Base-by-base conservation (phyloP, 1,140 invertebrate genomes). In the Steinernema feltiae region DNA sequence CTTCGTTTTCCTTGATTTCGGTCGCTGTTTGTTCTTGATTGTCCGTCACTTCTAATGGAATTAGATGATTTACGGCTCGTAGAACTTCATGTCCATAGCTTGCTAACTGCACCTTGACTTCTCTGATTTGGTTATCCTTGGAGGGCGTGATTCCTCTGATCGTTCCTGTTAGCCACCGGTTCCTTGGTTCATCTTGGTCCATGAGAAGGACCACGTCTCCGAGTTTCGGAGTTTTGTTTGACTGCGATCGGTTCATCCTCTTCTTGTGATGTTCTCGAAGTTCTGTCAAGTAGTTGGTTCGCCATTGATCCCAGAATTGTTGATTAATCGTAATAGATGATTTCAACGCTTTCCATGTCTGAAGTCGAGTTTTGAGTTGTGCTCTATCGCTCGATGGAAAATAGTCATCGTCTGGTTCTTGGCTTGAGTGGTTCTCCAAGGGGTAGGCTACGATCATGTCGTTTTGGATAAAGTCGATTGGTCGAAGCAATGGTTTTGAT, bases 391-490 rank as follows among this genome's bases (percentile, higher is more conserved):
- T 27, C 7, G 53, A 27, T 17, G 53, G 24, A 27, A 63, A 12
- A 21, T 63, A 63, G 24, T 63, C 53, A n/a, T 63, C 53, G 41
- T 46, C 41, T 46, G 41, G 41, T 63, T 63, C 53, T 27, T 17
- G 53, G 24, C 24, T 27, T 12, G 53, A 17, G 24, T 63, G 15
- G 53, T 63, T 63, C 24, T 63, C 53, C 12, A 27, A 15, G 7
- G 53, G 53, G 24, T 17, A 63, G 3, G 12, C 53, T 7, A 63
- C 24, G 24, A 15, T 63, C 3, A 63, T 63, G 7, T 27, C 53
- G 24, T 63, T 63, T 27, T 63, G 53, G 53, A 76, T 27, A 73
- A 76, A 75, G 31, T 76, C 75, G 41, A 76, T 76, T 17, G 75
- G 75, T 48, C 75, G 27, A 7, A 76, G 75, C 18, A 75, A n/a